These are phyloP conservation scores for Acanthacorydalis orientalis DNA, from an alignment of 2,888 invertebrate genomes.

Conservation along the genomic window DNA sequence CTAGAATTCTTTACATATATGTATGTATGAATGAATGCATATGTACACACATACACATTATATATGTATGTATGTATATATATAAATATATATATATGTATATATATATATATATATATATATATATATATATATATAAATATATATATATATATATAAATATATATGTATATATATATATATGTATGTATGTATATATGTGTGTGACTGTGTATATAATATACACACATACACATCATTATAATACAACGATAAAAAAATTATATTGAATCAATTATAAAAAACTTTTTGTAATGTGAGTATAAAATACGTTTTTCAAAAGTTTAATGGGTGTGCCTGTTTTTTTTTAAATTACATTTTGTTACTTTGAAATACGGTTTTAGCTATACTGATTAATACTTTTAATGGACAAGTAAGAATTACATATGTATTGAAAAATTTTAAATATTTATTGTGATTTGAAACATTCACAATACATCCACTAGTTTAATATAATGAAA, in stretches of 20 bases:
- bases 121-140: background rate
- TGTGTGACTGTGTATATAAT: background rate
- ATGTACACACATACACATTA: background rate
- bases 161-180: background rate
- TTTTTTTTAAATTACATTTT: too few species aligned
- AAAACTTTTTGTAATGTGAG: too few species aligned
- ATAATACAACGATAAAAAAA: background rate
- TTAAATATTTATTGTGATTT: too few species aligned
- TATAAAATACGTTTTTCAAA: too few species aligned
- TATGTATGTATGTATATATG: background rate
- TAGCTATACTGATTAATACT: too few species aligned
- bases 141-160: background rate
- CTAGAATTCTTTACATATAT: background rate
- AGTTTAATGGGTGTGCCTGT: too few species aligned
- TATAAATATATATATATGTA: background rate
- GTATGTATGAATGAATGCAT: background rate
- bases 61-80: background rate
- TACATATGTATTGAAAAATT: too few species aligned
- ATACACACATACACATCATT: background rate
- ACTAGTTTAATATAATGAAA: too few species aligned
- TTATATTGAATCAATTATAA: too few species aligned
- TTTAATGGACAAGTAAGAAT: too few species aligned
- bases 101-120: background rate
- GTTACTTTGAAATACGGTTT: too few species aligned
- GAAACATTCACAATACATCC: too few species aligned